Percentiles rank a stretch among this genome's conserved stretches.
These are phyloP conservation scores for Siniperca undulata DNA, from an alignment of 2,797 vertebrate genomes.

Conservation along the genomic window DNA sequence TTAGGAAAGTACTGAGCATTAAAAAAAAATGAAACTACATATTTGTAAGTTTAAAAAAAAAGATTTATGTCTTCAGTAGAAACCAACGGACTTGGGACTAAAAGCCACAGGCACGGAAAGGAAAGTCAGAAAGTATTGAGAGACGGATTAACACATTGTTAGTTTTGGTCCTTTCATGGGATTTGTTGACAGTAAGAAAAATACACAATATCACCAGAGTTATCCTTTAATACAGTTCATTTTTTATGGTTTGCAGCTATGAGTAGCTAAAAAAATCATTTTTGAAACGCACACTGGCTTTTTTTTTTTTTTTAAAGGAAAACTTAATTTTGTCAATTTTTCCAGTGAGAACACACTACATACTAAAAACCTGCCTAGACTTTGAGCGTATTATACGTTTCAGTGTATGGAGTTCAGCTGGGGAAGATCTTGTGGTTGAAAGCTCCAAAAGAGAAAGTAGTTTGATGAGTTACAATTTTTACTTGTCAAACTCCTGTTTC, in stretches of 20 bases:
- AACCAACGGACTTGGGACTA: neutral
- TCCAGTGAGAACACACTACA: neutral
- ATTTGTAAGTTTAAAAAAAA: no score
- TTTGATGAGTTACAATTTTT: neutral
- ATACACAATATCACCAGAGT: no score
- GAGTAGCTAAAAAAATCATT: neutral
- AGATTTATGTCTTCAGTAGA: neutral
- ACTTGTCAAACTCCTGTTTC: no score
- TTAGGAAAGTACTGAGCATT: neutral
- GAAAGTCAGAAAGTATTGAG: neutral
- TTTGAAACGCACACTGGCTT: neutral
- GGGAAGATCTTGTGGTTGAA: neutral
- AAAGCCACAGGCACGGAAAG: neutral
- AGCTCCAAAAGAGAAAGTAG: no score
- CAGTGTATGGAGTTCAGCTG: neutral
- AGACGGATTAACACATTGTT: neutral
- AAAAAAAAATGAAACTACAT: neutral
- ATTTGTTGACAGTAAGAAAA: neutral
- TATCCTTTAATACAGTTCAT: no score
- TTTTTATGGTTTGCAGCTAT: neutral
- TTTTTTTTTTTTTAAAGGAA: neutral
- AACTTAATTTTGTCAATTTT: neutral
- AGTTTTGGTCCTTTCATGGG: neutral
- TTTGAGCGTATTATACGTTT: neutral
- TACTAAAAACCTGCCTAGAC: neutral